A percentile compares a stretch with the other conserved stretches of the same genome.
These are phyloP conservation scores for Sitta europaea DNA, from an alignment of 2,113 vertebrate species.

Conservation along the genomic window DNA sequence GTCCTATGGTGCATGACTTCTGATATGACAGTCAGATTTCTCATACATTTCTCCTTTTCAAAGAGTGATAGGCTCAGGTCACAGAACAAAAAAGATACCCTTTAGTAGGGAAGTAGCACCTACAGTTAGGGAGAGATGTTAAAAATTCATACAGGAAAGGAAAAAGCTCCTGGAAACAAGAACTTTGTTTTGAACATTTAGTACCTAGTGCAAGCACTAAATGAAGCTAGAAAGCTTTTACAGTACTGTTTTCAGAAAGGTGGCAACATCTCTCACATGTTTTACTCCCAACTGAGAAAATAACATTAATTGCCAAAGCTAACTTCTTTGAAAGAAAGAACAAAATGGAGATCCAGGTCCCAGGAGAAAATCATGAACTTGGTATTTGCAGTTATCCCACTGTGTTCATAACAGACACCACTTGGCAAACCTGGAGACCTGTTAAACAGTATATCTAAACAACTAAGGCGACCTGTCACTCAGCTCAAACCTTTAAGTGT, in stretches of 20 bases:
- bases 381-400: background rate
- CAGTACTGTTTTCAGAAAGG: background rate
- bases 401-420: background rate
- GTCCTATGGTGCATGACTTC: background rate
- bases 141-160: background rate
- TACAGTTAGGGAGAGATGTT: background rate
- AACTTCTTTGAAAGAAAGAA: background rate
- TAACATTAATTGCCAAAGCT: background rate
- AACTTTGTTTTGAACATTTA: background rate
- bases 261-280: background rate
- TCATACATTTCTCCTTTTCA: background rate
- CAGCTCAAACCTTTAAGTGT: background rate
- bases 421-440: background rate
- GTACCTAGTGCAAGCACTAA: background rate
- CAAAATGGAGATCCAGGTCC: background rate
- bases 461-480: background rate
- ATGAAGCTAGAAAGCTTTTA: background rate
- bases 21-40: background rate
- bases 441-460: background rate
- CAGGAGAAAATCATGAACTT: background rate
- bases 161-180: background rate
- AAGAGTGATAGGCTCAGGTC: background rate
- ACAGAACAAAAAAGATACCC: accelerated
- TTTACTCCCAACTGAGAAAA: background rate
- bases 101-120: background rate